Base-by-base conservation (phyloP, 2,113 vertebrate genomes). In the Rostratula benghalensis region DNA sequence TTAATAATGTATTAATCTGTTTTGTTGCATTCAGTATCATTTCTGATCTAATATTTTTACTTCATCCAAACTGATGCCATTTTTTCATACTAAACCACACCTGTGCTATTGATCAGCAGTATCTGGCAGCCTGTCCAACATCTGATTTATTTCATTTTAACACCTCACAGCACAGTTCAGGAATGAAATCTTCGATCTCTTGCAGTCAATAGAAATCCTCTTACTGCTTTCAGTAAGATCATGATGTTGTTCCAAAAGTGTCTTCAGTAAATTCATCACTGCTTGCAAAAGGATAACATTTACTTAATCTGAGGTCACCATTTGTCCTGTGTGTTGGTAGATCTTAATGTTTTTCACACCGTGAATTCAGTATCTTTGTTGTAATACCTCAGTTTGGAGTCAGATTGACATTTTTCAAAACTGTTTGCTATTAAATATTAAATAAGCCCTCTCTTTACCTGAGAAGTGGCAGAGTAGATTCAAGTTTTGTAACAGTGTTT, bases 91-190 rank as follows among this genome's bases (percentile, higher is more conserved):
- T 81, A 89, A 83, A 86, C 54, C 83, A 41, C 70, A 71, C 57
- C 51, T 39, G 12, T 82, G 30, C 65, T 78, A 48, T 84, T 89
- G 64, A 89, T 87, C 56, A 82, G 60, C 80, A 60, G 2, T 78
- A 63, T 78, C 83, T 87, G 76, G n/a, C 51, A 94, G 43, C 39
- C 43, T 77, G 46, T 89, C 43, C 81, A 91, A 25, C 53, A 71
- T 74, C 51, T 87, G 91, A 87, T 86, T 84, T 1, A 39, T 93
- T 94, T 94, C 13, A 24, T 85, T 94, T 88, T 65, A 93, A 54
- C 60, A 94, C 43, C 76, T 89, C 37, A 11, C 19, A 54, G 71
- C 37, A 53, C 51, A 93, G 56, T 39, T 92, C 30, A 53, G 73
- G 68, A 87, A 84, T 64, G 23, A 89, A 78, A 56, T 45, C 48